phyloP scores from a whole-genome alignment of 1,140 invertebrate species.

The Panagrolaimus sp. region DNA sequence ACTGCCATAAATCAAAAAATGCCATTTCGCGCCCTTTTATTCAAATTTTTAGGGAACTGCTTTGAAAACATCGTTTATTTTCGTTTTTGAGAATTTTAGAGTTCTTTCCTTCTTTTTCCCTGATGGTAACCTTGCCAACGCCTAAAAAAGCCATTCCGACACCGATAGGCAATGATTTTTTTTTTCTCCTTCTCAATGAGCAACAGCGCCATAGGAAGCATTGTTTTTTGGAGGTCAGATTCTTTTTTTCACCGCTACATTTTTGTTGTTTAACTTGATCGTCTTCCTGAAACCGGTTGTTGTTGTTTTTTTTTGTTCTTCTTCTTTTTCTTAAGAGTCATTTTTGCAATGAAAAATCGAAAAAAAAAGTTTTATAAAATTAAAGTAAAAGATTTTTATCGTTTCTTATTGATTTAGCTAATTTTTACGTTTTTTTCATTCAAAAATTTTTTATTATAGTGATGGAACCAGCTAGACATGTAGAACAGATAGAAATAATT shows the following conservation, averaged over 20 bases:
- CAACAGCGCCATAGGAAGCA: no score
- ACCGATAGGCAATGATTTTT: neutral
- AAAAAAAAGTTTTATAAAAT: neutral
- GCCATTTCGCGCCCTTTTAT: no score
- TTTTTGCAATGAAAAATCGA: neutral
- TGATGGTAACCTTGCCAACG: slow-evolving; percentile 12
- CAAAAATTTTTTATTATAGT: neutral
- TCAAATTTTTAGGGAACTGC: no score
- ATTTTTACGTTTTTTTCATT: slow-evolving; percentile 1
- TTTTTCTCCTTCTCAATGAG: no score
- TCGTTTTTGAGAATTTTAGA: no score
- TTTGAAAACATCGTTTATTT: no score
- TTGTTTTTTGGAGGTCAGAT: neutral
- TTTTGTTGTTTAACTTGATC: slow-evolving; percentile 2
- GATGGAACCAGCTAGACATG: slow-evolving; percentile 28
- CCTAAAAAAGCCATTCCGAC: slow-evolving; percentile 11
- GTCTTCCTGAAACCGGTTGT: slow-evolving; percentile 13
- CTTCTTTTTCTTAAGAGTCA: neutral
- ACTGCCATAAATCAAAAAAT: no score
- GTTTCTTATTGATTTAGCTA: neutral
- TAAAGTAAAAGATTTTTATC: slow-evolving; percentile 1
- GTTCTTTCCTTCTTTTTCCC: neutral
- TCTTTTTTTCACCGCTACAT: slow-evolving; percentile 10
- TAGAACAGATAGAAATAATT: slow-evolving; percentile 56
- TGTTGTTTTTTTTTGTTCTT: neutral